Evolutionary conservation across 1,140 invertebrate genomes (phyloP).

Genomic region (Tetragonula clypearis): DNA sequence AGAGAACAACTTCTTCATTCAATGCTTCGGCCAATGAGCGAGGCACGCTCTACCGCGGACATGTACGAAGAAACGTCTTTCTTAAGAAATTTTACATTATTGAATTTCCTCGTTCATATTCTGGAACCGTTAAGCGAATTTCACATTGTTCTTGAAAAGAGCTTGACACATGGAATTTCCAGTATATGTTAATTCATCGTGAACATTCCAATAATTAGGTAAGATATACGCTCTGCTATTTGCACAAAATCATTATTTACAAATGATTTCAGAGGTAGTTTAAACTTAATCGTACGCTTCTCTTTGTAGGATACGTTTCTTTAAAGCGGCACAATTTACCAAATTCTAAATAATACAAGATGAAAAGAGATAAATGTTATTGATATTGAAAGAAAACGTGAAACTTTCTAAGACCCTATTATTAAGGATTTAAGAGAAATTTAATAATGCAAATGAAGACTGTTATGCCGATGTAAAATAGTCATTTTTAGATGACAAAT

Average conservation of each 20-base stretch:
- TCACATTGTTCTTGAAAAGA: conserved; percentile 95
- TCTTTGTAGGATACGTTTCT: conserved; percentile 13
- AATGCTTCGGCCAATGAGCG: conserved; percentile 93
- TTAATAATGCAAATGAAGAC: conserved; percentile 65
- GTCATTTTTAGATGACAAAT: conserved; percentile 58
- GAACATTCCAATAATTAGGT: conserved; percentile 50
- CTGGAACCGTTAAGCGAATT: conserved; percentile 96
- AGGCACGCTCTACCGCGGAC: conserved; percentile 91
- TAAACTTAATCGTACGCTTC: neutral
- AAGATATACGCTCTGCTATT: neutral
- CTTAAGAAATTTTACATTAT: conserved; percentile 90
- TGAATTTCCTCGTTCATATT: conserved; percentile 95
- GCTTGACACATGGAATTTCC: conserved; percentile 95
- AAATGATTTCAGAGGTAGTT: neutral
- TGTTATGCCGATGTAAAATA: conserved; percentile 63
- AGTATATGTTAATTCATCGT: conserved; percentile 77
- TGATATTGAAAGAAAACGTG: conserved; percentile 22
- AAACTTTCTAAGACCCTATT: conserved; percentile 46
- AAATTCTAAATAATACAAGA: conserved; percentile 45
- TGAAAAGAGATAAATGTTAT: conserved; percentile 38
- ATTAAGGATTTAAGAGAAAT: conserved; percentile 51
- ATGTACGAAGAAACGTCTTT: conserved; percentile 99
- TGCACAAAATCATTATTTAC: neutral
- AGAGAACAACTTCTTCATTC: conserved; percentile 96
- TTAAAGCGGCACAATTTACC: conserved; percentile 30